phyloP scores from a whole-genome alignment of 2,888 invertebrate genomes.

The Hermodice carunculata region DNA sequence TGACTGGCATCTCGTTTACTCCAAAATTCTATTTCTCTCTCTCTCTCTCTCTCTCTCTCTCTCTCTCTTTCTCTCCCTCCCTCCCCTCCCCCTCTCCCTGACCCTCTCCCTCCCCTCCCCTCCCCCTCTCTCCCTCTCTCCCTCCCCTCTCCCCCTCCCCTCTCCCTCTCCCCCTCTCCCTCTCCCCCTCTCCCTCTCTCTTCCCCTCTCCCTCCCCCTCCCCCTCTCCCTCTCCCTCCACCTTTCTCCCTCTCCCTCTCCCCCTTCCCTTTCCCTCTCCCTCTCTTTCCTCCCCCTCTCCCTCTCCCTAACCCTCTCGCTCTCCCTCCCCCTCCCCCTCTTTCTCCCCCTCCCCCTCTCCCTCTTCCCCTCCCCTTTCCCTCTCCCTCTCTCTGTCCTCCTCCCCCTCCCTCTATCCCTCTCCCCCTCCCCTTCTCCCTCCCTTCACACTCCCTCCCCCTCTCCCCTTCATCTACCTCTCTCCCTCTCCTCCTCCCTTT shows the following conservation, averaged over 20 bases:
- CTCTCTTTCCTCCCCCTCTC: neutral
- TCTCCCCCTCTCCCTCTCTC: neutral
- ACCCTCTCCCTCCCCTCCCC: neutral
- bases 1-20: too few species aligned
- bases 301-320: neutral
- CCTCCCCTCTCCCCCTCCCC: neutral
- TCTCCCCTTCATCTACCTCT: neutral
- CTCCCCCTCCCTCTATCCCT: neutral
- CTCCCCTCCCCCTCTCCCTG: neutral
- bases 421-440: neutral
- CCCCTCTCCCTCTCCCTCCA: neutral
- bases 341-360: neutral
- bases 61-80: neutral
- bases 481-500: neutral
- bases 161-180: neutral
- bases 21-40: neutral
- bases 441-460: neutral
- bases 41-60: neutral
- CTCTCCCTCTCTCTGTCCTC: neutral
- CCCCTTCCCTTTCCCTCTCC: neutral
- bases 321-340: neutral
- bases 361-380: neutral
- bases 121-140: neutral
- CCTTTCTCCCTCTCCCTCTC: neutral
- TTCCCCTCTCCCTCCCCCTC: neutral